Conservation (phyloP, 2,113 vertebrate species). For the Corythornis cristatus region DNA sequence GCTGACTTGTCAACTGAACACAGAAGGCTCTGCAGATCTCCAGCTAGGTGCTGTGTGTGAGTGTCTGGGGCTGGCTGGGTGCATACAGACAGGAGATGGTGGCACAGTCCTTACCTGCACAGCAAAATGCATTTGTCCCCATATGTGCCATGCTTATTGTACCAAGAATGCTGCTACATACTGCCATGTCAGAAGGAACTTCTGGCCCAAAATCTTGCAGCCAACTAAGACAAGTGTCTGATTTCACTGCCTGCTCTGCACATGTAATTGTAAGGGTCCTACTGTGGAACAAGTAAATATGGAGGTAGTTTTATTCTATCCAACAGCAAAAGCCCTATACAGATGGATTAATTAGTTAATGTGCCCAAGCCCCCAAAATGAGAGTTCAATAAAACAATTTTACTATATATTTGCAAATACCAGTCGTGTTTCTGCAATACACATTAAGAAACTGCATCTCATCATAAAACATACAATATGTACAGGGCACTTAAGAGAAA, state of each 20-base stretch:
- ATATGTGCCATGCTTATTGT: slow-evolving; percentile 73
- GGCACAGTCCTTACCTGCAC: slow-evolving; percentile 85
- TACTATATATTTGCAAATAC: slow-evolving; percentile 87
- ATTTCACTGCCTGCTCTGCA: slow-evolving; percentile 72
- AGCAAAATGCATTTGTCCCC: slow-evolving; percentile 76
- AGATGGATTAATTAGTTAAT: slow-evolving; percentile 85
- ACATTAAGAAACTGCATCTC: slow-evolving; percentile 87
- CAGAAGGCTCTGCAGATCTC: slow-evolving; percentile 67
- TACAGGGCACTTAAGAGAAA: slow-evolving; percentile 99
- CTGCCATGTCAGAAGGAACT: slow-evolving; percentile 71
- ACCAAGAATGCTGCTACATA: slow-evolving; percentile 71
- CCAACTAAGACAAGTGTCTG: slow-evolving; percentile 65
- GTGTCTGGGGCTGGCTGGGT: slow-evolving; percentile 47
- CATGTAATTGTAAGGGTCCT: slow-evolving; percentile 71
- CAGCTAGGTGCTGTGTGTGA: slow-evolving; percentile 44
- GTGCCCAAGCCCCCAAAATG: slow-evolving; percentile 90
- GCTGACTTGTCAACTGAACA: slow-evolving; percentile 72
- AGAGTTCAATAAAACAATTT: slow-evolving; percentile 85
- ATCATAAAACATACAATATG: slow-evolving; percentile 92
- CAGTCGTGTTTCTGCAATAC: slow-evolving; percentile 86
- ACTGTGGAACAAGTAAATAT: slow-evolving; percentile 61
- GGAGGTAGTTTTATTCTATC: slow-evolving; percentile 77
- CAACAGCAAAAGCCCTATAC: slow-evolving; percentile 88
- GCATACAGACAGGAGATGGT: slow-evolving; percentile 58
- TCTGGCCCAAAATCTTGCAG: slow-evolving; percentile 67